Base-by-base conservation (phyloP, 1,140 invertebrate species). In the Sesamia nonagrioides region DNA sequence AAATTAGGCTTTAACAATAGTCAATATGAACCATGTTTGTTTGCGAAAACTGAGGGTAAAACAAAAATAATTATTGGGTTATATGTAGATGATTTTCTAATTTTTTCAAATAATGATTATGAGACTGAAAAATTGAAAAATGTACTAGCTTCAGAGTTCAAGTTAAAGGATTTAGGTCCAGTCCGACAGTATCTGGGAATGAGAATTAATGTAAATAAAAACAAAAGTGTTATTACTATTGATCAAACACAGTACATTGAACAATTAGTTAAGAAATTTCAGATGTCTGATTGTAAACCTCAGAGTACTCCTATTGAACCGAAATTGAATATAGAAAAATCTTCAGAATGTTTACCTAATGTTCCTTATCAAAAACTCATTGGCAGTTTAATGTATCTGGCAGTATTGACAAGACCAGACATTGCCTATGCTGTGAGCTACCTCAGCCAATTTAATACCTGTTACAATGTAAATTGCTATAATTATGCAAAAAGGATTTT, bases 191-290 rank as follows among this genome's bases (percentile, higher is more conserved):
- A 56, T 21, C 11, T 56, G 8, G 52, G 52, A 8, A 56, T 56
- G 52, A 56, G 52, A 21, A 8, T 56, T 27, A 56, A 21, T 56
- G 17, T 56, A 21, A 6, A 8, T 7, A 27, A 56, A 56, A 7
- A 56, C 21, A 50, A 50, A 50, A 50, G n/a, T 50, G 18, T 56
- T 21, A 56, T 56, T 8, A 58, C 54, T 27, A 5, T 58, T 13
- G 54, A 58, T 15, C 54, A 58, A 27, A 17, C 17, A 8, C 54
- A 58, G 18, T 58, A 58, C n/a, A 33, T 58, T 58, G 54, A 58
- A 58, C 18, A 58, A 11, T 58, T 58, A 58, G 54, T n/a, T 4
- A 1, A 4, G 6, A 58, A 15, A 27, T 58, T 58, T 6, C n/a
- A 58, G 6, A 58, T 58, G 54, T 27, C 54, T 27, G 54, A 58